phyloP scores from a whole-genome alignment of 1,140 invertebrate genomes.

The Drosophila ficusphila region DNA sequence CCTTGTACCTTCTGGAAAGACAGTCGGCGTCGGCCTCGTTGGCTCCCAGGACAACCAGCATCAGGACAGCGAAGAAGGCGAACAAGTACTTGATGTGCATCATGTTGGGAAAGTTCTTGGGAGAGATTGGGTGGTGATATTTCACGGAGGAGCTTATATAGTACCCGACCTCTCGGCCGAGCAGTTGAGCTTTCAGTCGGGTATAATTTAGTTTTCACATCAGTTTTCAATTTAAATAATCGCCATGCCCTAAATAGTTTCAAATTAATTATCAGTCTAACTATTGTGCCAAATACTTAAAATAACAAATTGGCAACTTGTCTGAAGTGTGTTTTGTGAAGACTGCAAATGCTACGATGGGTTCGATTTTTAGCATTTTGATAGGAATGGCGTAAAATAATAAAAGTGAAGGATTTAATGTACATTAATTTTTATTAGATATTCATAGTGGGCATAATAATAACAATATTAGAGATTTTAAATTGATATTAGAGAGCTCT shows the following conservation, averaged over 20 bases:
- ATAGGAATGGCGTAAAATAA: no score
- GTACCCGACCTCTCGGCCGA: neutral
- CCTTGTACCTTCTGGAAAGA: constrained; percentile 10
- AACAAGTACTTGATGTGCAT: constrained; percentile 16
- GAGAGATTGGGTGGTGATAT: neutral
- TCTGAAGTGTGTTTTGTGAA: no score
- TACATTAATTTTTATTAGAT: neutral
- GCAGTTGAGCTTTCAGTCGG: neutral
- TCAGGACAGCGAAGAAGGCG: constrained; percentile 15
- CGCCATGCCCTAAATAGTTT: no score
- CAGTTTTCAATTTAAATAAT: no score
- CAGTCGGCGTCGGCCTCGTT: constrained; percentile 23
- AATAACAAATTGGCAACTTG: no score
- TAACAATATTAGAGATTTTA: no score
- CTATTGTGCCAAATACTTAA: no score
- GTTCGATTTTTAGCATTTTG: no score
- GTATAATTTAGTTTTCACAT: no score
- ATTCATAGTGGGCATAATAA: neutral
- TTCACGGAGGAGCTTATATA: constrained; percentile 16
- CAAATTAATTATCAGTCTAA: no score
- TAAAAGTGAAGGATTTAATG: neutral
- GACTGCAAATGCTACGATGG: no score
- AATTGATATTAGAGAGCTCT: no score
- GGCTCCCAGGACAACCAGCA: constrained; percentile 18
- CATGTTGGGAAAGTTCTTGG: neutral